Evolutionary conservation across 2,888 invertebrate species (phyloP).

Genomic region (Beris morrisii): DNA sequence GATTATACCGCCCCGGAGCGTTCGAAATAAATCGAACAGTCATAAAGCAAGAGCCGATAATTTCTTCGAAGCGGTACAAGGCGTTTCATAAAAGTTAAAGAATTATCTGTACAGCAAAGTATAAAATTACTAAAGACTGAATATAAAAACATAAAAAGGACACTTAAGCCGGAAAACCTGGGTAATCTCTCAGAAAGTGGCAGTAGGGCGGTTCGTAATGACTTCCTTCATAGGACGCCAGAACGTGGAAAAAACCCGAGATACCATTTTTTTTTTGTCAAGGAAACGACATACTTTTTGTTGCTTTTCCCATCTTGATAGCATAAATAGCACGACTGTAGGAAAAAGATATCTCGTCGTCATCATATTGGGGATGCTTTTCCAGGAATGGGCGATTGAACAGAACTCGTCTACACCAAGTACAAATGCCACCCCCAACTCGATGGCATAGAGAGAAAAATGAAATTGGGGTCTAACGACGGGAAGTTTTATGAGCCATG

Average conservation of each 20-base stretch:
- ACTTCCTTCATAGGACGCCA: slow-evolving; percentile 1
- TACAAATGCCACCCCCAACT: slow-evolving; percentile 18
- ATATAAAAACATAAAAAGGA: slow-evolving; percentile 4
- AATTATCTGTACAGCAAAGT: too few species aligned
- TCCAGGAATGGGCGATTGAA: slow-evolving; percentile 12
- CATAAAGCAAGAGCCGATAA: too few species aligned
- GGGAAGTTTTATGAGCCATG: slow-evolving; percentile 33
- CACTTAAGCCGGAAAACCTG: slow-evolving; percentile 2
- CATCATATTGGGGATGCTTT: not conserved
- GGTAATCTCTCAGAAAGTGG: slow-evolving; percentile 10
- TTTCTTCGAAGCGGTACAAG: too few species aligned
- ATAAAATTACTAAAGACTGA: slow-evolving; percentile 4
- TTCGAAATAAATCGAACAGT: too few species aligned
- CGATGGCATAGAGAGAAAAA: slow-evolving; percentile 1
- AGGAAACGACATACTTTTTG: not conserved
- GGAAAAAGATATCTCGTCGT: not conserved
- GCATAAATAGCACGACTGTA: not conserved
- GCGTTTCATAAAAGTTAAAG: too few species aligned
- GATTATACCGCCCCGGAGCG: too few species aligned
- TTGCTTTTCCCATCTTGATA: not conserved
- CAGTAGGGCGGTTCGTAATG: slow-evolving; percentile 1
- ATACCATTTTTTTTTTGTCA: not conserved
- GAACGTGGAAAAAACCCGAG: not conserved
- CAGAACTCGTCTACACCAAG: slow-evolving; percentile 1
- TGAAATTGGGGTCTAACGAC: slow-evolving; percentile 31